Evolutionary conservation across 2,888 invertebrate species (phyloP), one percentile per base, ranked within the genome.

Genomic region (Microplitis deprimator): DNA sequence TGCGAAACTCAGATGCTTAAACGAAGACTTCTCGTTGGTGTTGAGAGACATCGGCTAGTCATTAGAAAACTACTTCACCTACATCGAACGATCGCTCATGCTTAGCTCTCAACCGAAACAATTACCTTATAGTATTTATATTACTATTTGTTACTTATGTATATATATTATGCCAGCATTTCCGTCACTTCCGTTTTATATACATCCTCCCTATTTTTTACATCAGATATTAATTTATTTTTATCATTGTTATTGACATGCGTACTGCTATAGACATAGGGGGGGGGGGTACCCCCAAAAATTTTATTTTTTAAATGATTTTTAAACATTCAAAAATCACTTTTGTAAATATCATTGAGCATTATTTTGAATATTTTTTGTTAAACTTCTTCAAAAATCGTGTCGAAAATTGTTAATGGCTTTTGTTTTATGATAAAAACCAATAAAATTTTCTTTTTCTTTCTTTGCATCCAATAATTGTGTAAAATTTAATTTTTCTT

Each of bases 41-140:
- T 65, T 20, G 60, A 60, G 73, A 61, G 60, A 67, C 68, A 69
- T 65, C 65, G 68, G 77, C 73, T 73, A 76, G 81, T 83, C 83
- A 82, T 81, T 85, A 83, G 79, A 84, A 84, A 85, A 85, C 78
- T 83, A 82, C 84, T 85, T 85, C 84, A 84, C 82, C 84, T 84
- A 84, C 81, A 84, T 84, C 80, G 80, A 68, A 71, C 75, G 77
- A 76, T 75, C 76, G 73, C 79, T 69, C 77, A 75, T 16, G 73
- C 68, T 76, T 77, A 73, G 77, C 76, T 79, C 71, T 79, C 76
- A 59, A 73, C 78, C 73, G 77, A 75, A 80, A 80, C 76, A 68
- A 78, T 77, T 77, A 73, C 77, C 62, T 73, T 13, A 20, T 50
- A 13, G n/a, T 67, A 7, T 73, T 29, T 73, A 59, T 65, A 65